phyloP scores from a whole-genome alignment of 2,113 vertebrate species.

The Chrysochloris asiatica region DNA sequence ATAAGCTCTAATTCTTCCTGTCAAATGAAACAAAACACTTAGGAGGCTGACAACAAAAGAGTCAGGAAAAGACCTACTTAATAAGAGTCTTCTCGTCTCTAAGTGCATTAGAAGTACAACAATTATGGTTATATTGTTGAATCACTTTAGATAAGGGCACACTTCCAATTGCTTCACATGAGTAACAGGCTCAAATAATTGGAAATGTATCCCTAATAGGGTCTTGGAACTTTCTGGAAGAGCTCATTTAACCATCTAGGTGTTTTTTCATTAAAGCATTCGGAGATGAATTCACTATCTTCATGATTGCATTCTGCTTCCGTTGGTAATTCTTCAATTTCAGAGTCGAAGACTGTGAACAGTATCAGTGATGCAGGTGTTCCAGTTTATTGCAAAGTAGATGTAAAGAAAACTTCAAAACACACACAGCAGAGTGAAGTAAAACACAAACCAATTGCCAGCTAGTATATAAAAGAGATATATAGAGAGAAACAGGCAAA shows the following conservation, averaged over 20 bases:
- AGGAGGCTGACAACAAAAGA: constrained; percentile 28
- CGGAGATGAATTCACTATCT: not conserved
- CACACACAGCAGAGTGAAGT: not conserved
- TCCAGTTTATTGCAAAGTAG: not conserved
- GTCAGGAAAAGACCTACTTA: not conserved
- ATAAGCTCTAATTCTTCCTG: not conserved
- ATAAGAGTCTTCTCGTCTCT: not conserved
- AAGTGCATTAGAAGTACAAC: not conserved
- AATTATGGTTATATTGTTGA: not conserved
- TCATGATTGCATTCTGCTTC: not conserved
- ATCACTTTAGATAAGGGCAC: not conserved
- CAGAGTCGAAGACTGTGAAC: not conserved
- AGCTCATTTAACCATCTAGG: not conserved
- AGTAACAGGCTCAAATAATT: constrained; percentile 23
- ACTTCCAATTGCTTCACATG: constrained; percentile 11
- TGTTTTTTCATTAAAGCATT: not conserved
- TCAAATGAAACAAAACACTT: constrained; percentile 8
- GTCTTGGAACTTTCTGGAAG: constrained; percentile 7
- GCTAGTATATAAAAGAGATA: not conserved
- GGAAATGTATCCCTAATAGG: not conserved
- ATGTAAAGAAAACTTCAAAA: not conserved
- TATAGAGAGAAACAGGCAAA: not conserved
- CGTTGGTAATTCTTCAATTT: constrained; percentile 14
- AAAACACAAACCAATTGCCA: not conserved
- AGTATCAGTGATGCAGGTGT: not conserved